Conservation (phyloP, 2,113 vertebrate species). For the Pavo muticus region DNA sequence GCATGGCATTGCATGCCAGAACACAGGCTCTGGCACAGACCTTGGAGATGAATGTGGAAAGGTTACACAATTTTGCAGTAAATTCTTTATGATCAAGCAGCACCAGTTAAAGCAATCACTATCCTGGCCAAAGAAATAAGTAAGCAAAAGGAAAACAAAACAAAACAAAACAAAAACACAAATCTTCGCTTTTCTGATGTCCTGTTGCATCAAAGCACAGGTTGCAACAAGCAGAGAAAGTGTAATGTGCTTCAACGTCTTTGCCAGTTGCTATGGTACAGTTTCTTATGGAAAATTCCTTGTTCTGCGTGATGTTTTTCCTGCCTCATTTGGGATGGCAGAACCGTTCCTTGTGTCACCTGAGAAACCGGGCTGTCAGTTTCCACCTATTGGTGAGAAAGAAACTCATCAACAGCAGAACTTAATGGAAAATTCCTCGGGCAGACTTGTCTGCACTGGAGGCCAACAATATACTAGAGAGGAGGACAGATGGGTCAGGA, state of each 20-base stretch:
- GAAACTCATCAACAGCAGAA: constrained; percentile 76
- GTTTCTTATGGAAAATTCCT: constrained; percentile 76
- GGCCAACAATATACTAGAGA: constrained; percentile 14
- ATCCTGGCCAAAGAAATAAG: constrained; percentile 54
- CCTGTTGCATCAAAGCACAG: constrained; percentile 74
- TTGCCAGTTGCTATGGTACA: constrained; percentile 73
- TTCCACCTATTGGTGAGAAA: constrained; percentile 78
- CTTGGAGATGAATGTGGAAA: constrained; percentile 14
- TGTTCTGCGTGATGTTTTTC: constrained; percentile 73
- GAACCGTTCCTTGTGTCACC: constrained; percentile 74
- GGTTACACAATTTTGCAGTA: constrained; percentile 54
- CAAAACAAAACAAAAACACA: not conserved
- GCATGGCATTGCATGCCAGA: constrained; percentile 38
- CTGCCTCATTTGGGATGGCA: constrained; percentile 76
- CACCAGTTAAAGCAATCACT: constrained; percentile 58
- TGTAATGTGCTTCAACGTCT: constrained; percentile 71
- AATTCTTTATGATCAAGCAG: constrained; percentile 59
- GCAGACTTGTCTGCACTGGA: constrained; percentile 63
- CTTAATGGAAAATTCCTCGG: constrained; percentile 59
- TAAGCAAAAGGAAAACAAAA: constrained; percentile 39
- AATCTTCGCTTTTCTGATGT: constrained; percentile 68
- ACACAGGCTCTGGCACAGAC: constrained; percentile 1
- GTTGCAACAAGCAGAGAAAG: constrained; percentile 69
- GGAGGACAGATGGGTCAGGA: not conserved
- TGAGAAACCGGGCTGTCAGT: constrained; percentile 75